phyloP scores from a whole-genome alignment of 2,113 vertebrate genomes.

The Catharus minimus region DNA sequence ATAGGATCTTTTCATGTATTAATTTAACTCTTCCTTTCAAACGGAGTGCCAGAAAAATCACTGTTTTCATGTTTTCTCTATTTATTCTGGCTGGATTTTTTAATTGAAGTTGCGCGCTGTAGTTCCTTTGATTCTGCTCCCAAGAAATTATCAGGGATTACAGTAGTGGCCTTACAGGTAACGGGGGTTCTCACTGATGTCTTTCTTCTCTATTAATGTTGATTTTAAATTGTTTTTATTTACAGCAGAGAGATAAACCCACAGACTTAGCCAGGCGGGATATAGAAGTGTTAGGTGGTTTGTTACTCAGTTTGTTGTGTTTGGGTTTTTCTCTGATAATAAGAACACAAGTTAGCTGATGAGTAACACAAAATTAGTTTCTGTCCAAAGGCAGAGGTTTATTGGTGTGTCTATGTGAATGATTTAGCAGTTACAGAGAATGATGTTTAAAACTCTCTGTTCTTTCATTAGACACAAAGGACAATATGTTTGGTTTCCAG shows the following conservation, averaged over 20 bases:
- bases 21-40: slow-evolving; percentile 66
- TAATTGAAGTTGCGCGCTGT: neutral
- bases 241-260: neutral
- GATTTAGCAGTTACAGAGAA: neutral
- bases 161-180: slow-evolving; percentile 22
- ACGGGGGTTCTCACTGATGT: neutral
- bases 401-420: neutral
- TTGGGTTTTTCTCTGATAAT: neutral
- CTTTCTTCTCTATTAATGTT: neutral
- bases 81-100: slow-evolving; percentile 23
- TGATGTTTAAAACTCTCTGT: neutral
- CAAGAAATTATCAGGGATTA: slow-evolving; percentile 44
- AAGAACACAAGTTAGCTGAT: neutral
- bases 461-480: neutral
- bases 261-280: neutral
- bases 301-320: neutral
- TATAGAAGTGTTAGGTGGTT: neutral
- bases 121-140: slow-evolving; percentile 49
- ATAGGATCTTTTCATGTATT: slow-evolving; percentile 64
- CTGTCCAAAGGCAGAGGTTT: neutral
- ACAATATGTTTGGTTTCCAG: neutral
- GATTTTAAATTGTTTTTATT: neutral
- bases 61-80: slow-evolving; percentile 54
- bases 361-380: neutral
- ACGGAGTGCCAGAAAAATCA: neutral